Percentiles rank a stretch among this genome's conserved stretches.
phyloP scores from a whole-genome alignment of 2,113 vertebrate genomes.

The human region GRCh38 chr12:81616501-81617000 shows the following conservation, averaged over 20 bases:
- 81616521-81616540: neutral
- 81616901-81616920: neutral
- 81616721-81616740: slow-evolving; percentile 53
- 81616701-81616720: slow-evolving; percentile 48
- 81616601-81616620: neutral
- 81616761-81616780: neutral
- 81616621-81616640: neutral
- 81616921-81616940: slow-evolving; percentile 11
- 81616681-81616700: slow-evolving; percentile 27
- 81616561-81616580: neutral
- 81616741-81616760: slow-evolving; percentile 44
- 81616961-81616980: neutral
- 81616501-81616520: slow-evolving; percentile 38
- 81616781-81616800: neutral
- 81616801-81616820: neutral
- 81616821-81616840: neutral
- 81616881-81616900: slow-evolving; percentile 20
- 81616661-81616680: slow-evolving; percentile 31
- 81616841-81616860: neutral
- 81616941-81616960: neutral
- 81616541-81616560: neutral
- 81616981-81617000: neutral
- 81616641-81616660: slow-evolving; percentile 15
- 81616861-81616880: slow-evolving; percentile 39
- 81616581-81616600: neutral